phyloP scores from a whole-genome alignment of 2,888 invertebrate species.

The Cosmia trapezina region DNA sequence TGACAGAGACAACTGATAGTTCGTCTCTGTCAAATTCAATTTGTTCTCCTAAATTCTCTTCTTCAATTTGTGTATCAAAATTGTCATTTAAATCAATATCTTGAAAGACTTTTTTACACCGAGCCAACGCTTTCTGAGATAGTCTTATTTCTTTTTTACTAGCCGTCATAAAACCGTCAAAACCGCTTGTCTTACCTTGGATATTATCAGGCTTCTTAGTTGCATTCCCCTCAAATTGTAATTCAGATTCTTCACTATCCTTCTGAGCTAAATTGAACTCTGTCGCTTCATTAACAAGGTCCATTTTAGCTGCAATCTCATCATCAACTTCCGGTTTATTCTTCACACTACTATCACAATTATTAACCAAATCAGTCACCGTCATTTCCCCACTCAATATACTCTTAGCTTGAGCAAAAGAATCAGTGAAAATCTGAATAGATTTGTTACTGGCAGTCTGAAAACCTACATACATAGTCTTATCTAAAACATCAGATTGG shows the following conservation, averaged over 20 bases:
- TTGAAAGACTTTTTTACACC: constrained; percentile 71
- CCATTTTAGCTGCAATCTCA: background rate
- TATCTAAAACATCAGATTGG: constrained; percentile 73
- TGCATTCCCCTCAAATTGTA: background rate
- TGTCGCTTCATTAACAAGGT: constrained; percentile 2
- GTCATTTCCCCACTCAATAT: constrained; percentile 71
- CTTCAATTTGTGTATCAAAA: constrained; percentile 37
- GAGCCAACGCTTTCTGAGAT: constrained; percentile 69
- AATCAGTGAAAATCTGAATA: constrained; percentile 79
- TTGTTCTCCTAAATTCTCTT: background rate
- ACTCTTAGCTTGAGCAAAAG: constrained; percentile 79
- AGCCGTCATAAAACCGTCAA: constrained; percentile 74
- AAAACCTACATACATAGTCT: constrained; percentile 84
- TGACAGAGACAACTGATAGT: background rate
- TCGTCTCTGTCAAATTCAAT: background rate
- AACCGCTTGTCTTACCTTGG: constrained; percentile 10
- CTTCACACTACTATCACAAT: constrained; percentile 59
- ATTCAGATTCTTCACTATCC: background rate
- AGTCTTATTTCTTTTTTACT: constrained; percentile 71
- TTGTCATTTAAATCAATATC: constrained; percentile 49
- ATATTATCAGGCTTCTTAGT: background rate
- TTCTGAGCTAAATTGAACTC: constrained; percentile 9
- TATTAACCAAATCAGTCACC: constrained; percentile 73
- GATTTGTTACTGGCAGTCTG: constrained; percentile 85
- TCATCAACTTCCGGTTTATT: constrained; percentile 1